Evolutionary conservation across 2,113 vertebrate species (phyloP), one percentile per base, ranked within the genome.

Genomic region (Camelus bactrianus): DNA sequence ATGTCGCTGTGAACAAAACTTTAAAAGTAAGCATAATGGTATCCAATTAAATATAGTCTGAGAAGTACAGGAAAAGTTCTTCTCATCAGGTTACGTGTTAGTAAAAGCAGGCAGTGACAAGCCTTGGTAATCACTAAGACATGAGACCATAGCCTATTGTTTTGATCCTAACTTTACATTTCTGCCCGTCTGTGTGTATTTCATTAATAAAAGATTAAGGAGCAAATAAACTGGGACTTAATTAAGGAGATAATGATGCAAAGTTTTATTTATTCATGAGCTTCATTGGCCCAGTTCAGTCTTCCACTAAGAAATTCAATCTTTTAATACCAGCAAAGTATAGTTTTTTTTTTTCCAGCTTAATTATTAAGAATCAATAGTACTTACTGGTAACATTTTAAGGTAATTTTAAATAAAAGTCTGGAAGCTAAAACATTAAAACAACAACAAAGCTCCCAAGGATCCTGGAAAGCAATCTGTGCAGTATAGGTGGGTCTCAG

Each of bases 221-320:
- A 73, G 58, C 48, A 96, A 94, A 93, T 97, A 94, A 96, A 95
- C 79, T 67, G 77, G 75, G 91, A 95, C 65, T 97, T 97, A 95
- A 97, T 94, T 97, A 90, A 93, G 46, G 79, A 86, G 83, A 93
- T 87, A 80, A 94, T 38, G 48, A 62, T 69, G 54, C 52, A 83
- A 72, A 77, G 69, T 81, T 93, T 96, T 70, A 96, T 93, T 97
- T 96, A 98, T 97, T 97, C 75, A 88, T 91, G 88, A 70, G 17
- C 58, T 96, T 87, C 62, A 82, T 6, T 64, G 86, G 70, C 35
- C 12, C 42, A 48, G 42, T 93, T 94, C 73, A 35, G 58, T 86
- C 60, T 88, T 89, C 81, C 28, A 77, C 58, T 89, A 91, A 69
- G 65, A 96, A 97, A 96, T 46, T 24, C 10, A 86, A 56, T 89